phyloP scores from a whole-genome alignment of 2,797 vertebrate genomes.

The Tapirus indicus region DNA sequence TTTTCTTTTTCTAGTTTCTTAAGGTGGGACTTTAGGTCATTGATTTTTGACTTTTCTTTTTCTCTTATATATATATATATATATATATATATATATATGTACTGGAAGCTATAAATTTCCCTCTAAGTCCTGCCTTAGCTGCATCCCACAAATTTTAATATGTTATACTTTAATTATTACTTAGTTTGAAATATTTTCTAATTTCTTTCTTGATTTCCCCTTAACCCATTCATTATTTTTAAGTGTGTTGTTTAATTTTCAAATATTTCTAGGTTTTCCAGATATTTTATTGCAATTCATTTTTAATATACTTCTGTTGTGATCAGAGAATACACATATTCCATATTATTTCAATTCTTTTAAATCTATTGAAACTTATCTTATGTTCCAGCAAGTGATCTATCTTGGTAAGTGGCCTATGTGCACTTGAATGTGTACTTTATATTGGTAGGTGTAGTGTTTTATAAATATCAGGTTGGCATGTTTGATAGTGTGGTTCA shows the following conservation, averaged over 20 bases:
- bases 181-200: conserved; percentile 3
- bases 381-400: not conserved
- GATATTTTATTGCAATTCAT: not conserved
- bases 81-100: not conserved
- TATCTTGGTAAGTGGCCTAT: not conserved
- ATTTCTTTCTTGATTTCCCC: not conserved
- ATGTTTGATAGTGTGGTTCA: not conserved
- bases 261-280: not conserved
- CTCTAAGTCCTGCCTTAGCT: not conserved
- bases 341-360: not conserved
- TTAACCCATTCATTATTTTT: not conserved
- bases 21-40: not conserved
- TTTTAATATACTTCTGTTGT: not conserved
- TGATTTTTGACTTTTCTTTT: not conserved
- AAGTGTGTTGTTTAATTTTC: not conserved
- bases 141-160: not conserved
- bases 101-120: not conserved
- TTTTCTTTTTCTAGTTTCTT: not conserved
- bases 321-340: not conserved
- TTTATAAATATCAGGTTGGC: not conserved
- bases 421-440: not conserved
- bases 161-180: not conserved
- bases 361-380: not conserved
- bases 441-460: not conserved
- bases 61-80: not conserved